Percentiles rank a stretch among this genome's conserved stretches.
Conservation (phyloP, 2,888 invertebrate genomes). For the Dromius quadrimaculatus region DNA sequence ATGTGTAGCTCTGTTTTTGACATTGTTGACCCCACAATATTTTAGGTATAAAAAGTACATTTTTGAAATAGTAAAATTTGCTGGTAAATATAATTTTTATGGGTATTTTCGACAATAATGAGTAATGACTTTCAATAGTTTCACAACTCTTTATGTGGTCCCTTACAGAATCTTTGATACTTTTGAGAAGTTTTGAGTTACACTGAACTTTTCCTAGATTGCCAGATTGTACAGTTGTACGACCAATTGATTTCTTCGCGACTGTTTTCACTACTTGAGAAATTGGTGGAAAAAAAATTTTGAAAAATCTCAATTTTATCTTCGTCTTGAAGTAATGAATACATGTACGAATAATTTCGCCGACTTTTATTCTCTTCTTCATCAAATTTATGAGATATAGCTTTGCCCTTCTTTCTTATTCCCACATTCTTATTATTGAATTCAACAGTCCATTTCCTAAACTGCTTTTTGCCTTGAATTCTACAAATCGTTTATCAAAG, state of each 20-base stretch:
- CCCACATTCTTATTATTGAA: not conserved
- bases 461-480: not conserved
- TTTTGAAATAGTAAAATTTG: not conserved
- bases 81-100: not conserved
- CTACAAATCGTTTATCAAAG: constrained; percentile 4
- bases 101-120: not conserved
- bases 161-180: not conserved
- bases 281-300: not conserved
- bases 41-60: not conserved
- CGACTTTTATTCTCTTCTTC: not conserved
- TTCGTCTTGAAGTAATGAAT: too few species aligned
- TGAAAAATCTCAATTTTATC: not conserved
- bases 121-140: not conserved
- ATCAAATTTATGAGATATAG: not conserved
- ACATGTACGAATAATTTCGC: not conserved
- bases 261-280: not conserved
- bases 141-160: not conserved
- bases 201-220: not conserved
- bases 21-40: not conserved
- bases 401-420: not conserved
- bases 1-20: constrained; percentile 8
- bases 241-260: not conserved
- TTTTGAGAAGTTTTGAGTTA: not conserved
- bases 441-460: not conserved
- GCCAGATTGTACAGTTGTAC: not conserved